These are phyloP conservation scores for Arctocebus calabarensis DNA, from an alignment of 2,797 vertebrate species.

Conservation along the genomic window DNA sequence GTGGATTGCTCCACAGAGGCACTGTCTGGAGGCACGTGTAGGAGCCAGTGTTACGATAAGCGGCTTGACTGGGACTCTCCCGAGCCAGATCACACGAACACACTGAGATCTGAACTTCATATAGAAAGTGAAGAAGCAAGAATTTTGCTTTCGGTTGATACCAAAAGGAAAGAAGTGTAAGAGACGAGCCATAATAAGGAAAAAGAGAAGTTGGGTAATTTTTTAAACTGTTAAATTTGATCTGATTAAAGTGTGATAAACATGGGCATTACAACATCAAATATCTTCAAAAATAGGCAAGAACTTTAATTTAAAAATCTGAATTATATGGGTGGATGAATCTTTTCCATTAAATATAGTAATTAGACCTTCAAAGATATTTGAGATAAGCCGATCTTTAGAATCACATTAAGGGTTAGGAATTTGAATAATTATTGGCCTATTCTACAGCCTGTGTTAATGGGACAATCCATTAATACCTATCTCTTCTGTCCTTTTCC, in stretches of 20 bases:
- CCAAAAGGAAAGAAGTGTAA: not conserved
- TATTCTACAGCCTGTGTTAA: not conserved
- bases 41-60: not conserved
- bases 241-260: not conserved
- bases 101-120: not conserved
- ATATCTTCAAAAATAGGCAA: not conserved
- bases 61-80: not conserved
- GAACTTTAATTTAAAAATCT: not conserved
- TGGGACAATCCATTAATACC: not conserved
- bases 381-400: not conserved
- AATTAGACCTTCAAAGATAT: not conserved
- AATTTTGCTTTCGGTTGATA: not conserved
- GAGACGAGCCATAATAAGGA: not conserved
- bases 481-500: not conserved
- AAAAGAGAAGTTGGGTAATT: constrained; percentile 27
- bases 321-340: not conserved
- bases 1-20: not conserved
- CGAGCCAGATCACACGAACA: not conserved
- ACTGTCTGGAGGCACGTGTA: not conserved
- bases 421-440: not conserved
- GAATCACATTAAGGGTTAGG: not conserved
- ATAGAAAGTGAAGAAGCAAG: constrained; percentile 9
- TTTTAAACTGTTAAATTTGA: not conserved
- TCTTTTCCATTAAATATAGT: not conserved
- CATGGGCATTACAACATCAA: not conserved